Evolutionary conservation across 2,797 vertebrate species (phyloP).

Genomic region (Malurus splendens): DNA sequence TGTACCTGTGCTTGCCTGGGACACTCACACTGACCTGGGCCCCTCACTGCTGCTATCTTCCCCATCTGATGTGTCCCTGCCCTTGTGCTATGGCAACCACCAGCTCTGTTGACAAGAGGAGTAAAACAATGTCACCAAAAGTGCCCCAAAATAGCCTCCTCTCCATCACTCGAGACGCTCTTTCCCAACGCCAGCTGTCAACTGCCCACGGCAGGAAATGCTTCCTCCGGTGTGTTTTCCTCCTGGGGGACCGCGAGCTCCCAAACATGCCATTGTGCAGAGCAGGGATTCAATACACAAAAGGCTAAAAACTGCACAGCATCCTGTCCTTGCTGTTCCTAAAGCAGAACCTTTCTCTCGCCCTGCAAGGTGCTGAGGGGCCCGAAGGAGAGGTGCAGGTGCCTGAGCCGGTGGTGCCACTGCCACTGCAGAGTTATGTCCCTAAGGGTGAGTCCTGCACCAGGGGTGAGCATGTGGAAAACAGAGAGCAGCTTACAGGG

Average conservation of each 20-base stretch:
- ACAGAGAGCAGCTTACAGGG: neutral
- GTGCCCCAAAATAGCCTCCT: constrained; percentile 26
- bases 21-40: neutral
- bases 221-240: constrained; percentile 52
- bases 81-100: neutral
- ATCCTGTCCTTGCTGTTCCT: constrained; percentile 49
- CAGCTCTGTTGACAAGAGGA: neutral
- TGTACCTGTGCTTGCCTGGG: neutral
- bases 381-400: neutral
- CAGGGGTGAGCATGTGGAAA: neutral
- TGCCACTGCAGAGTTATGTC: neutral
- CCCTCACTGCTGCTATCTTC: neutral
- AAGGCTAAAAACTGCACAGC: constrained; percentile 60
- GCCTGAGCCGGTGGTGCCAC: neutral
- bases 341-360: neutral
- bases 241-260: constrained; percentile 23
- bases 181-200: constrained; percentile 41
- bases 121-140: constrained; percentile 15
- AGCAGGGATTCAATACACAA: constrained; percentile 43
- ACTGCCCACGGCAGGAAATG: constrained; percentile 39
- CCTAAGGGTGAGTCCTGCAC: neutral
- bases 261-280: constrained; percentile 35
- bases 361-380: neutral
- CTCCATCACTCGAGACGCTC: neutral
- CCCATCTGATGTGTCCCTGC: neutral